Base-by-base conservation (phyloP, 2,888 invertebrate genomes). In the Fragum whitleyi region DNA sequence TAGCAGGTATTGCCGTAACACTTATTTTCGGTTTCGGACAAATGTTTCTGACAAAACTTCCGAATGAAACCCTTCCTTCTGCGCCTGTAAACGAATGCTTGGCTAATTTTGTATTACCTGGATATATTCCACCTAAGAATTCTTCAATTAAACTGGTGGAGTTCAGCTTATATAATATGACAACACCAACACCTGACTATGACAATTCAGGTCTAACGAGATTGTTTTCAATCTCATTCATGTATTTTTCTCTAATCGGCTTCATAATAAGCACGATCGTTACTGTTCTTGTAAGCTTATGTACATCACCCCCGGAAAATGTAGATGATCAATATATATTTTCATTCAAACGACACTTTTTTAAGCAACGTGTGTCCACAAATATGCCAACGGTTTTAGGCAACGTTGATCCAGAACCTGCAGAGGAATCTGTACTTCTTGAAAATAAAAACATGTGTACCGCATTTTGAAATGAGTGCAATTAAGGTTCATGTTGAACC, bases 161-260 rank as follows among this genome's bases (percentile, higher is more conserved):
- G 32, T 36, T 9, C 32, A n/a, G 32, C 32, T 36, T 36, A 36
- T 36, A 36, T 36, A 47, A 47, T 14, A 14, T 47, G 5, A 47
- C 47, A 9, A 47, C 14, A 9, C 47, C 5, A 14, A 14, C n/a
- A 47, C 14, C 47, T 14, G 47, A 47, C 5, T 3, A 14, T 14
- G n/a, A 47, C n/a, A 14, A 14, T 14, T 57, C 23, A 2, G 9
- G 9, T 23, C 23, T 23, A 5, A 11, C 6, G 23, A 57, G 19
- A 7, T 26, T 57, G 11, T 57, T 26, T 26, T 57, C 57, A 3
- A 57, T 57, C 11, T 57, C 57, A 6, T 57, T 26, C 14, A 57
- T 57, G 57, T 57, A 57, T 57, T 57, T 57, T 57, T 57, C 57
- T 6, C 14, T 57, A 57, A 57, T 57, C 23, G 57, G 57, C 6